phyloP scores from a whole-genome alignment of 2,888 invertebrate genomes.

The Furcula furcula region DNA sequence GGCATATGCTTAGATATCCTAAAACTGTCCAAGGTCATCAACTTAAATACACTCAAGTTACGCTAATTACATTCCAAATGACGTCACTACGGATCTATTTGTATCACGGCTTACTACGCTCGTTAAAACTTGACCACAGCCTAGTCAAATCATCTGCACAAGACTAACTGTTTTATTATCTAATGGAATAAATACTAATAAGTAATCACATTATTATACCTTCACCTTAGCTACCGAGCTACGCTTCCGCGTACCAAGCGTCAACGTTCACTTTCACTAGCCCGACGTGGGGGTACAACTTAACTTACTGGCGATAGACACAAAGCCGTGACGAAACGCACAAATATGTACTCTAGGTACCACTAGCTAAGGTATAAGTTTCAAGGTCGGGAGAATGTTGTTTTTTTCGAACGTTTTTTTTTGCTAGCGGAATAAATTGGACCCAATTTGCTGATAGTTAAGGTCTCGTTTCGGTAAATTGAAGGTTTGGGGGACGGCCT shows the following conservation, averaged over 20 bases:
- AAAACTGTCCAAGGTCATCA: background rate
- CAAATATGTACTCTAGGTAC: conserved; percentile 41
- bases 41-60: background rate
- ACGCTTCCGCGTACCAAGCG: conserved; percentile 65
- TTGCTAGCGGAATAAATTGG: conserved; percentile 36
- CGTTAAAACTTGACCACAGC: conserved; percentile 33
- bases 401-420: conserved; percentile 41
- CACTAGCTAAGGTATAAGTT: conserved; percentile 36
- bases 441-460: conserved; percentile 34
- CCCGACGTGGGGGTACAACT: conserved; percentile 42
- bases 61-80: background rate
- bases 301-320: conserved; percentile 42
- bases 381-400: conserved; percentile 18
- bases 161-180: conserved; percentile 46
- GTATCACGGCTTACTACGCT: conserved; percentile 41
- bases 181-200: conserved; percentile 50
- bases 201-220: conserved; percentile 60
- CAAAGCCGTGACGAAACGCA: conserved; percentile 13
- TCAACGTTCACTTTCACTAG: conserved; percentile 73
- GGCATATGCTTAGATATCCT: too few relatives aligned
- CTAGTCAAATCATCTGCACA: conserved; percentile 26
- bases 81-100: background rate
- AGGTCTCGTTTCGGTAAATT: conserved; percentile 33
- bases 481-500: conserved; percentile 49
- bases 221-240: conserved; percentile 60